These are phyloP conservation scores for Lamproptera curius DNA, from an alignment of 2,888 invertebrate species.

Conservation along the genomic window DNA sequence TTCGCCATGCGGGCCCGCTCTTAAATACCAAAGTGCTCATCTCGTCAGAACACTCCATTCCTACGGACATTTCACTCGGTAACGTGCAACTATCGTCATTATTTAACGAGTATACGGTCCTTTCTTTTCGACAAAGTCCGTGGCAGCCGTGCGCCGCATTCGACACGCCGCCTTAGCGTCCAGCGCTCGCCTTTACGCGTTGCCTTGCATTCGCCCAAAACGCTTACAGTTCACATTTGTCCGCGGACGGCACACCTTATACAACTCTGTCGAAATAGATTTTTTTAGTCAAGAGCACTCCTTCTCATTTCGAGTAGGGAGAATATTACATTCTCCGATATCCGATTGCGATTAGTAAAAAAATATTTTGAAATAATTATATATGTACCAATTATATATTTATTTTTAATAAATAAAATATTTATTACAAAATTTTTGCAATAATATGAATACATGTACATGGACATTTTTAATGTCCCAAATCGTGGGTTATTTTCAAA, in stretches of 20 bases:
- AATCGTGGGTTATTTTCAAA: no score
- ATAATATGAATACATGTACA: no score
- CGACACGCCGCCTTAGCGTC: constrained; percentile 58
- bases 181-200: constrained; percentile 45
- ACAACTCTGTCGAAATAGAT: constrained; percentile 13
- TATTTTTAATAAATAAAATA: no score
- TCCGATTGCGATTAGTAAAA: no score
- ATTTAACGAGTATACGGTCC: constrained; percentile 71
- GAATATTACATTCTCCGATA: constrained; percentile 10
- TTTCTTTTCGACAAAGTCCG: constrained; percentile 71
- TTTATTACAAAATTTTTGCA: no score
- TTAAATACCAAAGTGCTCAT: constrained; percentile 76
- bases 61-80: constrained; percentile 73
- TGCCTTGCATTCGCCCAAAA: constrained; percentile 26
- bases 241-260: constrained; percentile 14
- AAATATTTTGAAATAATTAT: no score
- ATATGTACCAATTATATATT: no score
- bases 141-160: constrained; percentile 48
- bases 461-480: no score
- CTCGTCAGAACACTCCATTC: constrained; percentile 73
- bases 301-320: constrained; percentile 9
- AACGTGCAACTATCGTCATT: constrained; percentile 73
- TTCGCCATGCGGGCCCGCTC: constrained; percentile 70
- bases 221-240: constrained; percentile 39
- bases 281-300: neutral